Base-by-base conservation (phyloP, 2,113 vertebrate genomes). In the Ictalurus punctatus region DNA sequence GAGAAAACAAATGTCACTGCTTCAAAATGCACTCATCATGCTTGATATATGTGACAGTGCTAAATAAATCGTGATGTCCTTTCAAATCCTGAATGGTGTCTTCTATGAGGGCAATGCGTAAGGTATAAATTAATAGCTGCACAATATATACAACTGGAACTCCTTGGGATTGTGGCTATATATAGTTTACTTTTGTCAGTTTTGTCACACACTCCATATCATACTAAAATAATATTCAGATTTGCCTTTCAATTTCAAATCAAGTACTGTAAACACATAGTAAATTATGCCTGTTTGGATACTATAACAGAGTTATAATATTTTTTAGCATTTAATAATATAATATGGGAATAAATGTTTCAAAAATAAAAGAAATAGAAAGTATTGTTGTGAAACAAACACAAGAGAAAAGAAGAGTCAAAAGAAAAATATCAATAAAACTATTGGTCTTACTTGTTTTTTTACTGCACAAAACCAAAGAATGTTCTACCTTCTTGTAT, bases 1-100 rank as follows among this genome's bases (percentile, higher is more conserved):
- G 73, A 76, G 73, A 79, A 79, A 79, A 52, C 25, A 79, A 79
- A 79, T 79, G 76, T 52, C 76, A 79, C 44, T 79, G 76, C 25
- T 79, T 79, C 48, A 79, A 52, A 48, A 79, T 79, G 44, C 48
- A 79, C 76, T 52, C 76, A 27, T 79, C 76, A 79, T n/a, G 76
- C 76, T 17, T 79, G 44, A 78, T 25, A 13, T 78, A 78, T 48
- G 74, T 78, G 74, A 54, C 48, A 79, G 76, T 4, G 13, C 25
- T 27, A 54, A 79, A 79, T n/a, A 54, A 79, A 79, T 52, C 25
- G n/a, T 79, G 44, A 79, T n/a, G 52, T 52, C 76, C 25, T 27
- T 79, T 78, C 74, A 79, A 79, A 52, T 52, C 25, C 44, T 27
- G 44, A 79, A 79, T 79, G 25, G 13, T 12, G 4, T 78, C 40